Percentiles rank a stretch among this genome's conserved stretches.
These are phyloP conservation scores for Nematolebias whitei DNA, from an alignment of 2,113 vertebrate species.

Conservation along the genomic window DNA sequence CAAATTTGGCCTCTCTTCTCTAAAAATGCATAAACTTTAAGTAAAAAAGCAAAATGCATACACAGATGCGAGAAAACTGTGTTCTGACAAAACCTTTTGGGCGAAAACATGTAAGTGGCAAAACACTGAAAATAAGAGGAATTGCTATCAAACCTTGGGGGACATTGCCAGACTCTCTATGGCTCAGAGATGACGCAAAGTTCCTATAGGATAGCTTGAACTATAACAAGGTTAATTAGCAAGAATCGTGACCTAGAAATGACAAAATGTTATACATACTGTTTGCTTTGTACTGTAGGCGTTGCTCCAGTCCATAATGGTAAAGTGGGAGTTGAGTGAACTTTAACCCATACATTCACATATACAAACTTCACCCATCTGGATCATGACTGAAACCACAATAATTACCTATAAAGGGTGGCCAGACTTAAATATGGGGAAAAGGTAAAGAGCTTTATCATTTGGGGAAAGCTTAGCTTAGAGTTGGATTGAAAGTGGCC, in stretches of 20 bases:
- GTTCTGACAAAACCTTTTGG: conserved; percentile 15
- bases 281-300: too few species aligned
- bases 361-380: too few species aligned
- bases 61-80: neutral
- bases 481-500: too few species aligned
- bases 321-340: too few species aligned
- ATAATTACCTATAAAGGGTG: too few species aligned
- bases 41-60: conserved; percentile 34
- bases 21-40: conserved; percentile 55
- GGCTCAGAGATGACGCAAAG: conserved; percentile 34
- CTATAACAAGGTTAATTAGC: conserved; percentile 64
- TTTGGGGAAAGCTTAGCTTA: too few species aligned
- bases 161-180: conserved; percentile 39
- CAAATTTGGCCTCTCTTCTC: conserved; percentile 41
- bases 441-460: too few species aligned
- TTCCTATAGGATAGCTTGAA: conserved; percentile 60
- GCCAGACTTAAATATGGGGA: too few species aligned
- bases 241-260: conserved; percentile 34
- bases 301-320: too few species aligned
- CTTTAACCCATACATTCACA: too few species aligned
- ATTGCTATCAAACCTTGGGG: conserved; percentile 25
- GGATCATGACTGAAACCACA: too few species aligned
- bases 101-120: neutral
- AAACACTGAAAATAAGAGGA: conserved; percentile 17
- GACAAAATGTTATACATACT: too few species aligned